Evolutionary conservation across 2,113 vertebrate genomes (phyloP).

Genomic region (human (Homo sapiens)): GRCh38 chr9:99179501-99180000

Average conservation of each 20-base stretch:
- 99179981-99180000: not conserved
- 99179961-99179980: not conserved
- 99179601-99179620: not conserved
- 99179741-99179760: not conserved
- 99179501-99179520: not conserved
- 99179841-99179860: not conserved
- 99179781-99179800: fast-evolving
- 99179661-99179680: not conserved
- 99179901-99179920: not conserved
- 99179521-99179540: not conserved
- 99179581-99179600: too few relatives aligned
- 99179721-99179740: not conserved
- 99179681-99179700: not conserved
- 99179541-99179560: not conserved
- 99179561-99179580: not conserved
- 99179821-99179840: not conserved
- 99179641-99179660: not conserved
- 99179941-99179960: too few relatives aligned
- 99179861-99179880: not conserved
- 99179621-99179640: not conserved
- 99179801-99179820: not conserved
- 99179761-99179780: fast-evolving
- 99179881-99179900: not conserved
- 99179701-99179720: not conserved
- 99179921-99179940: not conserved